Percentiles rank a stretch among this genome's conserved stretches.
These are phyloP conservation scores for Parnassius glacialis DNA, from an alignment of 2,888 invertebrate genomes.

Conservation along the genomic window DNA sequence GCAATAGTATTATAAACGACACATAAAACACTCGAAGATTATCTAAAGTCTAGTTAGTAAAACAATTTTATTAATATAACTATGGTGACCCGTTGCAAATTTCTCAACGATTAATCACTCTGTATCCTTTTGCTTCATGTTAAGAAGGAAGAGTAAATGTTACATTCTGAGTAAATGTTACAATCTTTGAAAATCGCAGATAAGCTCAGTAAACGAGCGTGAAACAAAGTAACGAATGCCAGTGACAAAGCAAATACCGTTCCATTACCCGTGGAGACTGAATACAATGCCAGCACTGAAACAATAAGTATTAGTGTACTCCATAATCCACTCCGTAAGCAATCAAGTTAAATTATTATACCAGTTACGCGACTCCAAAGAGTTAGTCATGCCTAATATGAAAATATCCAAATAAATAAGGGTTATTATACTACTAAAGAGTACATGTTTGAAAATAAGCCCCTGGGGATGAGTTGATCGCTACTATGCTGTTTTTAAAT, in stretches of 20 bases:
- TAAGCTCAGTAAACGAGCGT: constrained; percentile 15
- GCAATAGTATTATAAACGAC: no score
- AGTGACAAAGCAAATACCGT: constrained; percentile 23
- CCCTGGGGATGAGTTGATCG: no score
- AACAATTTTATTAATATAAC: no score
- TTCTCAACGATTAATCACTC: not conserved
- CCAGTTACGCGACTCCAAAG: not conserved
- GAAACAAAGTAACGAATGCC: constrained; percentile 16
- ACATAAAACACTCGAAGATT: no score
- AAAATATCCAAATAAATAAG: no score
- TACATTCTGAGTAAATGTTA: no score
- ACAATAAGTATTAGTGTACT: constrained; percentile 9
- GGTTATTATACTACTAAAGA: no score
- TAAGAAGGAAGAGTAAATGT: constrained; percentile 16
- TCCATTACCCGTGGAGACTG: constrained; percentile 16
- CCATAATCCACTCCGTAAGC: constrained; percentile 6
- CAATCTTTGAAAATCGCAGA: constrained; percentile 19
- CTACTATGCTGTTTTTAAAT: no score
- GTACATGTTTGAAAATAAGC: no score
- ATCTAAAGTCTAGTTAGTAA: no score
- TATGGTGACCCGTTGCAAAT: not conserved
- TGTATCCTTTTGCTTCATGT: constrained; percentile 1
- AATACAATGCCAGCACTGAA: constrained; percentile 14
- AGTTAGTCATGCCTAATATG: no score
- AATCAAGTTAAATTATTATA: constrained; percentile 8